Evolutionary conservation across 1,140 invertebrate genomes (phyloP).

Genomic region (Aphelinus certus): DNA sequence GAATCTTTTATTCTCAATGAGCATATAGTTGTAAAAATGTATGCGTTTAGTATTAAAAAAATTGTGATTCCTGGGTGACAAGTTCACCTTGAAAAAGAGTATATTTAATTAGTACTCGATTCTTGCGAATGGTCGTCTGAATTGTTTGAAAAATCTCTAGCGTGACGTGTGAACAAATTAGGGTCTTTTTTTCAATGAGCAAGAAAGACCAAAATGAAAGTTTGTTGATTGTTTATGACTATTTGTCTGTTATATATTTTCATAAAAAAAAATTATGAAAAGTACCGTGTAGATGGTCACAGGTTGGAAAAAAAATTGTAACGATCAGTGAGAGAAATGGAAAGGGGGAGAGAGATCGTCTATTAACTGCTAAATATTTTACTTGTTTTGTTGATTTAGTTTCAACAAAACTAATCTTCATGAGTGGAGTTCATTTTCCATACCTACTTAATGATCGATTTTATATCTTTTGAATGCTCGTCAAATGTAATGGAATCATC

Average conservation of each 20-base stretch:
- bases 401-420: background rate
- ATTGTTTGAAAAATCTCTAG: background rate
- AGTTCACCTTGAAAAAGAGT: slow-evolving; percentile 12
- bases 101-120: background rate
- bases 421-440: background rate
- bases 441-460: background rate
- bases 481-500: background rate
- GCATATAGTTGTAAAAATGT: background rate
- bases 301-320: no score
- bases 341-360: background rate
- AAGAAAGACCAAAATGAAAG: background rate
- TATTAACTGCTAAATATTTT: background rate
- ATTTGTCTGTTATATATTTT: background rate
- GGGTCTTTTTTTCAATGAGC: background rate
- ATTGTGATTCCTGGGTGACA: slow-evolving; percentile 7
- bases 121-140: background rate
- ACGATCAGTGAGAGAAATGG: no score
- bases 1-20: background rate
- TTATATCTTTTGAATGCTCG: background rate
- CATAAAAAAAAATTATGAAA: background rate
- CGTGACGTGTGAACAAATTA: no score
- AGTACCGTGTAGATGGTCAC: background rate
- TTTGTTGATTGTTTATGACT: background rate
- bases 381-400: background rate
- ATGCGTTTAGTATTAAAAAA: background rate